Evolutionary conservation across 2,113 vertebrate species (phyloP), one percentile per base, ranked within the genome.

Genomic region (Raja brachyura): DNA sequence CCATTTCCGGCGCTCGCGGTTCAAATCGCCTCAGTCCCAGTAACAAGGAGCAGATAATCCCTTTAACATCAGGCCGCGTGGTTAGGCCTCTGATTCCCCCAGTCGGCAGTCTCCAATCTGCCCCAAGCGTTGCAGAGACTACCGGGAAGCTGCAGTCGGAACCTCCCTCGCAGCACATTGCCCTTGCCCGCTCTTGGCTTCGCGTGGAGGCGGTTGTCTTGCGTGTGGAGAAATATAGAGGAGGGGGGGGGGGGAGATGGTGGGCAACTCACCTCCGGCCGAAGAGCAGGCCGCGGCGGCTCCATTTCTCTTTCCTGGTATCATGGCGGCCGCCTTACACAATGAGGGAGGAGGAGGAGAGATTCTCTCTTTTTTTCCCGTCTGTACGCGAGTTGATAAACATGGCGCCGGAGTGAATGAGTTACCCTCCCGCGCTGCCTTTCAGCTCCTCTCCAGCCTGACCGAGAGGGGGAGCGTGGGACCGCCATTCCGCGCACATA

Each of bases 391-490:
- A n/a, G 59, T 88, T 88, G 28, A 88, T 66, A 63, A 88, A 88
- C 83, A 88, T 88, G 83, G 83, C 83, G 83, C 59, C 83, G 83
- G 83, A 88, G 83, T 88, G 83, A 63, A 88, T 88, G 83, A 66
- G 83, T 63, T 88, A 63, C 83, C 83, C 83, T 88, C 83, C 83
- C 83, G 59, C 83, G 59, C 83, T 66, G 83, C 59, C 56, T 63
- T 66, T 66, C 83, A 88, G 83, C 83, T 86, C 56, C 56, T 88
- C 59, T 88, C 83, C 59, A 66, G 83, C 83, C 83, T n/a, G 83
- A 88, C 83, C 83, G 83, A 88, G 83, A 88, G 83, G 83, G 83
- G 83, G 83, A 88, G 83, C 83, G 83, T 88, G 92, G 68, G 68
- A 68, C 92, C 75, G 92, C 75, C 68, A 93, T 75, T 74, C 70